Evolutionary conservation across 1,140 invertebrate species (phyloP).

Genomic region (Delia radicum): DNA sequence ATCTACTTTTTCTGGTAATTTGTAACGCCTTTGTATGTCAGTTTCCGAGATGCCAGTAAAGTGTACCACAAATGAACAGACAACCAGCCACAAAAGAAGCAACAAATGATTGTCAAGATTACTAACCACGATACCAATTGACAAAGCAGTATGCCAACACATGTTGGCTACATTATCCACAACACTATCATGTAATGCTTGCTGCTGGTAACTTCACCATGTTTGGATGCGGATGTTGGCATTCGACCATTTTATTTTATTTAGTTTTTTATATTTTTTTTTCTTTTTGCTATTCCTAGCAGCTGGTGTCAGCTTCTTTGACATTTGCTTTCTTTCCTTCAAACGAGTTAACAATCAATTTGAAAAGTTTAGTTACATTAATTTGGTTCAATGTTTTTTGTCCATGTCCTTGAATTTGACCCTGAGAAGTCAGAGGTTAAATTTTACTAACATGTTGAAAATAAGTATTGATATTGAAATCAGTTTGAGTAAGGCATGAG

Average conservation of each 20-base stretch:
- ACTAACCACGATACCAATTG: constrained; percentile 8
- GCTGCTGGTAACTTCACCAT: background rate
- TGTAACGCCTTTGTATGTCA: constrained; percentile 6
- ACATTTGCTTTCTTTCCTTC: constrained; percentile 1
- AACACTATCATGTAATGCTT: background rate
- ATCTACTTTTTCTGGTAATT: background rate
- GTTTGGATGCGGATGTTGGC: background rate
- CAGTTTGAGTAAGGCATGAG: no score
- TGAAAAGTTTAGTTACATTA: background rate
- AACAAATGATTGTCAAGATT: constrained; percentile 28
- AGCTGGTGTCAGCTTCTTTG: constrained; percentile 8
- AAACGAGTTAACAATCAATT: background rate
- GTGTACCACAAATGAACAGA: background rate
- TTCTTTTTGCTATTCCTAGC: background rate
- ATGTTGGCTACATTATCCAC: background rate
- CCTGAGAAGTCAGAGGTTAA: background rate
- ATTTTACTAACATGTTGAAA: background rate
- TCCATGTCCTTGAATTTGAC: background rate
- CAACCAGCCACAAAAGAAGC: constrained; percentile 12
- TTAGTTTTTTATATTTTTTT: no score
- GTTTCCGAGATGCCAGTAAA: background rate
- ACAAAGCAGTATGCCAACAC: background rate
- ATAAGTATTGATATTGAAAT: no score
- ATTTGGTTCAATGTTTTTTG: background rate
- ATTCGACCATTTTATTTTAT: background rate